phyloP scores from a whole-genome alignment of 2,113 vertebrate genomes.

The Gnathonemus longibarbis region DNA sequence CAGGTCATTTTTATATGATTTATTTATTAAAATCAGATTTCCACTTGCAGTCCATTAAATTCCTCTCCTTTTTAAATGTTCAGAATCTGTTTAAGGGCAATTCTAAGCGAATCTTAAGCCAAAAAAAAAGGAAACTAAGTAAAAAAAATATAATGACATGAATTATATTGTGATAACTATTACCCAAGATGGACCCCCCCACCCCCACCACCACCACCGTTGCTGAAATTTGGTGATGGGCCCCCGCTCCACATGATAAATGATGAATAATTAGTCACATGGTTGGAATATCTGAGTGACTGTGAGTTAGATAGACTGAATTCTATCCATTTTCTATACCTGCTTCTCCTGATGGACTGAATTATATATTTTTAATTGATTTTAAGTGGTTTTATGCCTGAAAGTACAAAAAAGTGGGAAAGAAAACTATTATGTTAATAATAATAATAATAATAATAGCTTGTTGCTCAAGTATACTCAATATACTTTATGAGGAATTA shows the following conservation, averaged over 20 bases:
- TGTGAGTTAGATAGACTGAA: not conserved
- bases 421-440: not conserved
- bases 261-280: not conserved
- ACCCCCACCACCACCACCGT: not conserved
- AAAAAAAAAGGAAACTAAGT: too few relatives aligned
- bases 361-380: not conserved
- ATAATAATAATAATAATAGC: not conserved
- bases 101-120: too few relatives aligned
- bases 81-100: too few relatives aligned
- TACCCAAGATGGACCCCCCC: too few relatives aligned
- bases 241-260: not conserved
- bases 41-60: too few relatives aligned
- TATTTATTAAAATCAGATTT: too few relatives aligned
- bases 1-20: too few relatives aligned
- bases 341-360: not conserved
- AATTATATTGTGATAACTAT: too few relatives aligned
- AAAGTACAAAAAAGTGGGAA: not conserved
- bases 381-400: not conserved
- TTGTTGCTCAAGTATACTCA: not conserved
- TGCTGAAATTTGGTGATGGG: not conserved
- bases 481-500: not conserved
- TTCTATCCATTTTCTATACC: not conserved
- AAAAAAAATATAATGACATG: too few relatives aligned
- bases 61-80: too few relatives aligned
- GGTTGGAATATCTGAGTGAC: not conserved